phyloP scores from a whole-genome alignment of 2,113 vertebrate species.

The Anhinga anhinga region DNA sequence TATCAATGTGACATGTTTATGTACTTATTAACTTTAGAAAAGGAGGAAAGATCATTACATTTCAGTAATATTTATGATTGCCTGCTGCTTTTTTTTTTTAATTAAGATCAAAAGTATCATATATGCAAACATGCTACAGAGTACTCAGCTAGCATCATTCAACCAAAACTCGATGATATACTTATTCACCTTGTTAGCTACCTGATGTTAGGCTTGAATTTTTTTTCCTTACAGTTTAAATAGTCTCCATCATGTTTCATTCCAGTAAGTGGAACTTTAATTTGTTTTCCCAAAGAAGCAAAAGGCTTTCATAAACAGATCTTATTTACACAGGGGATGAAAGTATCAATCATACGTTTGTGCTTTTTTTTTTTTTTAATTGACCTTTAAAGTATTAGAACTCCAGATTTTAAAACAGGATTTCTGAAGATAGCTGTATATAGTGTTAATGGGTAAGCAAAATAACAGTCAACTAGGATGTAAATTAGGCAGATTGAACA shows the following conservation, averaged over 20 bases:
- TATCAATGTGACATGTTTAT: background rate
- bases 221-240: background rate
- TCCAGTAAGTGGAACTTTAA: background rate
- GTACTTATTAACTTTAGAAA: background rate
- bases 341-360: background rate
- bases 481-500: background rate
- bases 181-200: background rate
- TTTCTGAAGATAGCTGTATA: background rate
- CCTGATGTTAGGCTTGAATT: background rate
- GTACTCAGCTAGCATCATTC: background rate
- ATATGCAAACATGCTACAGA: background rate
- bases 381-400: background rate
- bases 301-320: background rate
- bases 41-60: background rate
- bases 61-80: background rate
- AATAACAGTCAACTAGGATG: background rate
- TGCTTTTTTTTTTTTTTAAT: background rate
- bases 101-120: background rate
- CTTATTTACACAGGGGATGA: background rate
- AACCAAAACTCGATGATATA: background rate
- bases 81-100: background rate
- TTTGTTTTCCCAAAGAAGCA: background rate
- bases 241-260: background rate
- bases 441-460: background rate
- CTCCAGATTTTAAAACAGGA: background rate